Percentiles rank a stretch among this genome's conserved stretches.
These are phyloP conservation scores for Lochmaea capreae DNA, from an alignment of 2,888 invertebrate genomes.

Conservation along the genomic window DNA sequence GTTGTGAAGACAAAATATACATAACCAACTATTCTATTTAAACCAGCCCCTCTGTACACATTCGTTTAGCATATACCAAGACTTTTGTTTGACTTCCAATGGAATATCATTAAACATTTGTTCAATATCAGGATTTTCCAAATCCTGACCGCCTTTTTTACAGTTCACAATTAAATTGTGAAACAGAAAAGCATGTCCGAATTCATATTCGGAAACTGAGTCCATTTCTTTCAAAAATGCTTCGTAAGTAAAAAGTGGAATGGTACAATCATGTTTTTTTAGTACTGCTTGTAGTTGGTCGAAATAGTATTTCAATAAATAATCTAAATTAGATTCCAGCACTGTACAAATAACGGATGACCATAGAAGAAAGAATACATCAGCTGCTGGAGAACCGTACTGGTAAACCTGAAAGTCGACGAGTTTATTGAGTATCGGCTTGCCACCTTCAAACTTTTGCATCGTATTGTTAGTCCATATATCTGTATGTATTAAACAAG, in stretches of 20 bases:
- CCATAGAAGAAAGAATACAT: slow-evolving; percentile 69
- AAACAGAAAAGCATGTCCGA: slow-evolving; percentile 61
- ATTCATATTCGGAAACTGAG: slow-evolving; percentile 58
- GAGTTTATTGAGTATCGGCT: slow-evolving; percentile 60
- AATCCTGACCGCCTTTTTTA: slow-evolving; percentile 4
- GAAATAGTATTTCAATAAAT: slow-evolving; percentile 67
- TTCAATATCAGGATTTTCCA: background rate
- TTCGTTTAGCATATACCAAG: slow-evolving; percentile 23
- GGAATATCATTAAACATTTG: background rate
- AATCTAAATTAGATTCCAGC: slow-evolving; percentile 62
- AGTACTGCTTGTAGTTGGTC: slow-evolving; percentile 63
- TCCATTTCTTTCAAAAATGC: slow-evolving; percentile 62
- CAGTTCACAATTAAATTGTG: background rate
- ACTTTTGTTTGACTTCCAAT: slow-evolving; percentile 10
- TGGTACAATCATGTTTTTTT: slow-evolving; percentile 52
- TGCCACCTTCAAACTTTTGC: slow-evolving; percentile 61
- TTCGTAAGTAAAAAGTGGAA: slow-evolving; percentile 60
- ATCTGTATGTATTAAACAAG: slow-evolving; percentile 69
- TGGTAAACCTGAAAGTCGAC: slow-evolving; percentile 71
- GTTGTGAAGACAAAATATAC: too few species aligned
- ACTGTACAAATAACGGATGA: slow-evolving; percentile 65
- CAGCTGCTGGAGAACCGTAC: slow-evolving; percentile 67
- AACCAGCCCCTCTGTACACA: slow-evolving; percentile 24
- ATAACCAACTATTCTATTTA: background rate
- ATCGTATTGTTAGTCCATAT: slow-evolving; percentile 72